Base-by-base conservation (phyloP, 2,888 invertebrate species). In the Rosalia funebris region DNA sequence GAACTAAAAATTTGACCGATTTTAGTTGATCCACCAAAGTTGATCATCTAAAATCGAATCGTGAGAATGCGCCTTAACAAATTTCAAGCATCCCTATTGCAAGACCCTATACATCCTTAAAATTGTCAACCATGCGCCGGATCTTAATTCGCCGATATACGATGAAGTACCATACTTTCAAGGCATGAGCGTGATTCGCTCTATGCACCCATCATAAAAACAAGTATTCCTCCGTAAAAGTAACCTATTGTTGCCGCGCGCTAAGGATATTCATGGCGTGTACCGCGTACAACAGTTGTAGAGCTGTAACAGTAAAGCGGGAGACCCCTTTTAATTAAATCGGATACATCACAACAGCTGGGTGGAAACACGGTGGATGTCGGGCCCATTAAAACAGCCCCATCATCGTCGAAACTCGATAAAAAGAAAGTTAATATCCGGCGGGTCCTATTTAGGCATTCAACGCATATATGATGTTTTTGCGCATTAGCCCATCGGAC, bases 271-370 rank as follows among this genome's bases (percentile, higher is more conserved):
- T 63, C 63, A 62, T 60, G 55, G 48, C 60, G 37, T 63, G 66
- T 63, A 58, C 36, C 42, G 59, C 36, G 45, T 46, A 61, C 60
- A 65, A 67, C 71, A 71, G 69, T 66, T 71, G 71, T 65, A 52
- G 57, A n/a, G n/a, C 44, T 57, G 71, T 63, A 52, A 57, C 45
- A 59, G 60, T 61, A 45, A 60, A 60, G 60, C 54, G 45, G 63
- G 60, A 50, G 61, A 65, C 68, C 72, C 73, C 72, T 74, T 76
- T 77, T 76, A 77, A 77, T 76, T 77, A 76, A 77, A 77, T 75
- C 72, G 73, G 73, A 71, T 73, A 75, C 72, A 74, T 73, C 69
- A 67, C 72, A 71, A 76, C 76, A 77, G 76, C 75, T 74, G 77
- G 74, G 71, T 59, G 61, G 66, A 57, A 46, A 61, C 58, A 17